Evolutionary conservation across 1,140 invertebrate genomes (phyloP).

Genomic region (Heliconius nattereri): DNA sequence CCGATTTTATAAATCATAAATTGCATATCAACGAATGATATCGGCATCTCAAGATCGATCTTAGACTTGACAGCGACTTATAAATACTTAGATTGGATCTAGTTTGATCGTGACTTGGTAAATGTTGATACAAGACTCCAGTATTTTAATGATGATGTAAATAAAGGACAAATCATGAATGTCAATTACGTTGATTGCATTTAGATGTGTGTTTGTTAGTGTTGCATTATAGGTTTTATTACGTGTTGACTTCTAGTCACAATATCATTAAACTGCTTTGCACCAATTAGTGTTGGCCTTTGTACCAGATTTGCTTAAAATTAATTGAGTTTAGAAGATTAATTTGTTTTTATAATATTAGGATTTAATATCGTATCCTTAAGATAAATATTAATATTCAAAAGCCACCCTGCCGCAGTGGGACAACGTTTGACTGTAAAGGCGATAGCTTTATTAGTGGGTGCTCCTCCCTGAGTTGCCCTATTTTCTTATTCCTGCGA

Average conservation of each 20-base stretch:
- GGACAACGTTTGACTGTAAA: too few relatives aligned
- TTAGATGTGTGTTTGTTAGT: conserved; percentile 9
- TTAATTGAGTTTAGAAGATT: too few relatives aligned
- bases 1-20: too few relatives aligned
- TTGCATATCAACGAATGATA: too few relatives aligned
- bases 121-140: conserved; percentile 17
- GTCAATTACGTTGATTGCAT: conserved; percentile 44
- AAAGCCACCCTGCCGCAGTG: too few relatives aligned
- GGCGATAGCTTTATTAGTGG: too few relatives aligned
- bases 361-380: too few relatives aligned
- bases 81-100: conserved; percentile 15
- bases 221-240: neutral
- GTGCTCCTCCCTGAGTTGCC: too few relatives aligned
- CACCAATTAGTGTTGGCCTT: conserved; percentile 1
- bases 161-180: conserved; percentile 35
- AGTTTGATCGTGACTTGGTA: conserved; percentile 38
- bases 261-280: conserved; percentile 25
- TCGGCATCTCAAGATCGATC: neutral
- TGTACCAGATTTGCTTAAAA: neutral
- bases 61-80: neutral
- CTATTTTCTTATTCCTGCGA: too few relatives aligned
- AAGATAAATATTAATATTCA: too few relatives aligned
- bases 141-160: conserved; percentile 13
- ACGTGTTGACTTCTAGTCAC: neutral
- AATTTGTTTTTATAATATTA: too few relatives aligned